phyloP scores from a whole-genome alignment of 1,140 invertebrate genomes.

The Arion vulgaris region DNA sequence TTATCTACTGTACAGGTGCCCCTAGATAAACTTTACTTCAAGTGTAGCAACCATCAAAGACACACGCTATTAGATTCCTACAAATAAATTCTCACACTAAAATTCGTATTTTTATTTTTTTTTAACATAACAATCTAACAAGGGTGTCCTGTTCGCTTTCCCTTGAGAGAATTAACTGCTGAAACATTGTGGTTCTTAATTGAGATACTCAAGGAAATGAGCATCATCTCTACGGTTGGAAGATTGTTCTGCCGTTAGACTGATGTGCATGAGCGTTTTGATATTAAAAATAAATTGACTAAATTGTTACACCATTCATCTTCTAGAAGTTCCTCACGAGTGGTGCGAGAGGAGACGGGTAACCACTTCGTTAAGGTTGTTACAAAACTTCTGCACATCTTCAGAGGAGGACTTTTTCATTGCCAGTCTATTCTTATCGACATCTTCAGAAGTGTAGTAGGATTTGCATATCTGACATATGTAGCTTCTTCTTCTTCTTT shows the following conservation, averaged over 20 bases:
- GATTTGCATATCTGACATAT: too few relatives aligned
- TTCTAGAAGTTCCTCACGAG: not conserved
- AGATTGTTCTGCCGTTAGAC: not conserved
- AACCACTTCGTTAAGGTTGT: too few relatives aligned
- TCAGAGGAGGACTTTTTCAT: too few relatives aligned
- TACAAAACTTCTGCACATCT: too few relatives aligned
- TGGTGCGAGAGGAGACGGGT: too few relatives aligned
- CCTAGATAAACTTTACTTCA: too few relatives aligned
- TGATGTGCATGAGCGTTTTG: not conserved
- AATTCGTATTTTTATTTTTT: not conserved
- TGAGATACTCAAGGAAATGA: not conserved
- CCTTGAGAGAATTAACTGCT: not conserved
- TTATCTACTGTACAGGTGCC: too few relatives aligned
- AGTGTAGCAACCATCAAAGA: not conserved
- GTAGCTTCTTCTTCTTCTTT: too few relatives aligned
- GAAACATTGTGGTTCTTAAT: not conserved
- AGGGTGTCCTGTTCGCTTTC: not conserved
- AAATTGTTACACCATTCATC: not conserved
- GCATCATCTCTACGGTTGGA: not conserved
- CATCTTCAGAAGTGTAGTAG: too few relatives aligned
- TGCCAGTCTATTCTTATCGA: too few relatives aligned
- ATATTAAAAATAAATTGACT: constrained; percentile 7
- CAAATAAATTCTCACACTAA: not conserved
- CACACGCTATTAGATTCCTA: not conserved
- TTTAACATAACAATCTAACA: not conserved